Conservation (phyloP, 2,797 vertebrate species). For the Sebastes kiyomatsui region DNA sequence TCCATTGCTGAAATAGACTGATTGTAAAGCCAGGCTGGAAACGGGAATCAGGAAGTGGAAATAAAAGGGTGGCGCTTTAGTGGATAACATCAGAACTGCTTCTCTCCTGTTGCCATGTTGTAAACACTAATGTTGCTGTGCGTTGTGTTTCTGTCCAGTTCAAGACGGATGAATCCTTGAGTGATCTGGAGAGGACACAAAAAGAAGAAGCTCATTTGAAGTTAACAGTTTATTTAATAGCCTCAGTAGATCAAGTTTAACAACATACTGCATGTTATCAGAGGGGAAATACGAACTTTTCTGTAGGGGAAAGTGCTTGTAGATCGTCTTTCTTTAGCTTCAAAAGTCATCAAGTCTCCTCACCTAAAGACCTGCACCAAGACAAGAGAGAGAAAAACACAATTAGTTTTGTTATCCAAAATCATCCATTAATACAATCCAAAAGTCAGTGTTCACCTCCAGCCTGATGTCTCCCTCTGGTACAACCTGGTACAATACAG, state of each 20-base stretch:
- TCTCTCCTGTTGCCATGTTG: conserved; percentile 52
- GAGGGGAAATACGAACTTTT: conserved; percentile 43
- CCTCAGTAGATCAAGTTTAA: neutral
- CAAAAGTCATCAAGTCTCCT: conserved; percentile 42
- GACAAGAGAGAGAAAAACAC: conserved; percentile 18
- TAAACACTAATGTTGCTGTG: conserved; percentile 44
- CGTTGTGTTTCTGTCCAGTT: conserved; percentile 47
- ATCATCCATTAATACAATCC: neutral
- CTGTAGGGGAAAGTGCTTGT: conserved; percentile 34
- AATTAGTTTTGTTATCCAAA: conserved; percentile 16
- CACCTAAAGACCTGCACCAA: conserved; percentile 48
- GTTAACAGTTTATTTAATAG: neutral
- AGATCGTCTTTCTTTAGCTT: conserved; percentile 45
- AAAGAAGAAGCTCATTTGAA: neutral
- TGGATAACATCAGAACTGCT: conserved; percentile 64
- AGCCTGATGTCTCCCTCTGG: neutral
- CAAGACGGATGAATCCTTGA: conserved; percentile 42
- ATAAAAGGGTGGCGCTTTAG: conserved; percentile 23
- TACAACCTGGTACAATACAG: neutral
- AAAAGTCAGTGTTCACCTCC: neutral
- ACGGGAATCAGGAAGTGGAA: conserved; percentile 48
- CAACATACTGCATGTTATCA: neutral
- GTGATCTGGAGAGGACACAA: conserved; percentile 42
- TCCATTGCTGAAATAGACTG: conserved; percentile 82
- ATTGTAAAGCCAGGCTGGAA: conserved; percentile 61